Base-by-base conservation (phyloP, 1,140 invertebrate genomes). In the Bombus waltoni region DNA sequence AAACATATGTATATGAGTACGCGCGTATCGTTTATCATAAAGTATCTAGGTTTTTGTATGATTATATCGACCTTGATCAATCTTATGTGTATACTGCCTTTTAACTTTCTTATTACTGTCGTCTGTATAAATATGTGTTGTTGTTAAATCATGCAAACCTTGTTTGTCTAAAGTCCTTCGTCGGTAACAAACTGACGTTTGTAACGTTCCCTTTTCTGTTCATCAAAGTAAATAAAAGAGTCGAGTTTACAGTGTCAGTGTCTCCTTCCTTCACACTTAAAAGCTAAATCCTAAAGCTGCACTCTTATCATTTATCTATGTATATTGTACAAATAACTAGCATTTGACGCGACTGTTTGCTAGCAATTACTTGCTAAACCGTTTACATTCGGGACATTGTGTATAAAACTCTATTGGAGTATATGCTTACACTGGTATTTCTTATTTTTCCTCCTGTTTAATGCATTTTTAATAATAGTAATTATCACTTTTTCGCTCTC, bases 341-440 rank as follows among this genome's bases (percentile, higher is more conserved):
- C 93, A 94, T 94, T 95, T 93, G 92, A 92, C 87, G 88, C 90
- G 87, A 93, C 92, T 95, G 90, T 92, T 90, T 94, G 91, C 91
- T 93, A 92, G 91, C 92, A 94, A 93, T 93, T 93, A 93, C 86
- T 94, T 93, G 91, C 92, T 94, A 93, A 92, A 91, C 89, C 89
- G 89, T 93, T 91, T 92, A 95, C 93, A 94, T 94, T 95, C 93
- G 94, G 94, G 94, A 95, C 94, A 94, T 94, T 85, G 92, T 95
- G 94, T 95, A 95, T 95, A 95, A 95, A 95, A 95, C 94, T 95
- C 94, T 95, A 95, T 94, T 92, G 91, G 94, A 95, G 94, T 94
- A 95, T 93, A 94, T 94, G 94, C 94, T 95, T 95, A 95, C 93
- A 94, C 93, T 91, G 92, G 92, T 94, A 94, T 94, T 92, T 90